A percentile compares a stretch with the other conserved stretches of the same genome.
Evolutionary conservation across 2,888 invertebrate species (phyloP).

Genomic region (Melanargia galathea): DNA sequence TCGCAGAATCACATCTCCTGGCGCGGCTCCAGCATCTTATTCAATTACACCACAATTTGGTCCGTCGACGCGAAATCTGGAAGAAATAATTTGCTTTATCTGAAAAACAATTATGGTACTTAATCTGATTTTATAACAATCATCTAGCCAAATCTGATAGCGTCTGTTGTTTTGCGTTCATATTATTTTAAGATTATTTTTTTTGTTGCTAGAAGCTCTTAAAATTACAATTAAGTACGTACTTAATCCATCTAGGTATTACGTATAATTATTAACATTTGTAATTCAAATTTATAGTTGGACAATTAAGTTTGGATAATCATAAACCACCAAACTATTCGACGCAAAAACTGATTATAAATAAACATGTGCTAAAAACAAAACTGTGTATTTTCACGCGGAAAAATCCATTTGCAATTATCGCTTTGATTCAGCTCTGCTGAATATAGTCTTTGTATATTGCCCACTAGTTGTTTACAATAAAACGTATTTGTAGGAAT

Average conservation of each 20-base stretch:
- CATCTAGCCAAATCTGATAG: background rate
- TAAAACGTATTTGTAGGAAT: background rate
- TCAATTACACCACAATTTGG: slow-evolving; percentile 14
- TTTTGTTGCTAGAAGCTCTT: too few species aligned
- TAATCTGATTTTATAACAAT: background rate
- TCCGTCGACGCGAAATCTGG: background rate
- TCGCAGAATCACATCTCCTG: slow-evolving; percentile 16
- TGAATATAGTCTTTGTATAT: background rate
- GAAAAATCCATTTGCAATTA: slow-evolving; percentile 24
- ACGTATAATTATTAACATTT: too few species aligned
- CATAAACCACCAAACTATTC: slow-evolving; percentile 1
- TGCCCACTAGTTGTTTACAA: background rate
- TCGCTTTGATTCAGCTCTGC: slow-evolving; percentile 23
- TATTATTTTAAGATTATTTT: too few species aligned
- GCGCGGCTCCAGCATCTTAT: slow-evolving; percentile 25
- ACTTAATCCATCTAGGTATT: background rate
- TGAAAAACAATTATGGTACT: background rate
- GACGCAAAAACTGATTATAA: background rate
- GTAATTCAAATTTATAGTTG: too few species aligned
- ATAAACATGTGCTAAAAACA: background rate
- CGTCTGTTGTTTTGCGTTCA: too few species aligned
- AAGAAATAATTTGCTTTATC: slow-evolving; percentile 7
- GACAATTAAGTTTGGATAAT: background rate
- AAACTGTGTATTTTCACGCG: slow-evolving; percentile 2
- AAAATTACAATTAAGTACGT: too few species aligned